Percentiles rank a stretch among this genome's conserved stretches.
Conservation (phyloP, 2,797 vertebrate genomes). For the Lycodopsis pacificus region DNA sequence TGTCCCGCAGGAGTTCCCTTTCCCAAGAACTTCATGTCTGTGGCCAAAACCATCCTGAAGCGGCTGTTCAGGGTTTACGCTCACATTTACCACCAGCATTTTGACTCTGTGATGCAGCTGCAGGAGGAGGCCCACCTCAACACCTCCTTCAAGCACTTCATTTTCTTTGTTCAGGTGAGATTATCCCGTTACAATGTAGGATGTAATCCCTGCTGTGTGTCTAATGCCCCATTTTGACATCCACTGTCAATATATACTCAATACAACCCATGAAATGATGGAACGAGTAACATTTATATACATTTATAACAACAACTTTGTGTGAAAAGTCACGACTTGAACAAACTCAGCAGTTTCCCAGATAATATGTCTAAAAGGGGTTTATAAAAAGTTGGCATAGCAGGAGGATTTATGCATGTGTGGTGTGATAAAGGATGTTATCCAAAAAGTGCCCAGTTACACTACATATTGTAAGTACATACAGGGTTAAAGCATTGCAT, state of each 20-base stretch:
- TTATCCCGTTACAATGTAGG: accelerated
- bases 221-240: conserved; percentile 2
- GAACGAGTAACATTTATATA: neutral
- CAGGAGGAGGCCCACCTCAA: conserved; percentile 98
- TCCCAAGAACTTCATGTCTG: conserved; percentile 98
- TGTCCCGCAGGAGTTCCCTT: conserved; percentile 90
- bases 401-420: neutral
- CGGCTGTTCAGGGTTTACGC: conserved; percentile 96
- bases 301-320: neutral
- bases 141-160: conserved; percentile 99
- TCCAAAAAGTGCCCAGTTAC: neutral
- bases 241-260: neutral
- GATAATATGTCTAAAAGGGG: neutral
- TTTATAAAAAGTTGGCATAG: neutral
- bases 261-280: neutral
- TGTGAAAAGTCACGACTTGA: neutral
- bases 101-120: conserved; percentile 96
- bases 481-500: neutral
- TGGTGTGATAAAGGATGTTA: neutral
- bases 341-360: neutral
- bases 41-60: conserved; percentile 98
- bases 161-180: conserved; percentile 96
- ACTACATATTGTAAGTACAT: neutral
- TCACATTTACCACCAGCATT: conserved; percentile 98
- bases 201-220: neutral